Evolutionary conservation across 2,113 vertebrate genomes (phyloP), one percentile per base, ranked within the genome.

Genomic region (Psettodes erumei): DNA sequence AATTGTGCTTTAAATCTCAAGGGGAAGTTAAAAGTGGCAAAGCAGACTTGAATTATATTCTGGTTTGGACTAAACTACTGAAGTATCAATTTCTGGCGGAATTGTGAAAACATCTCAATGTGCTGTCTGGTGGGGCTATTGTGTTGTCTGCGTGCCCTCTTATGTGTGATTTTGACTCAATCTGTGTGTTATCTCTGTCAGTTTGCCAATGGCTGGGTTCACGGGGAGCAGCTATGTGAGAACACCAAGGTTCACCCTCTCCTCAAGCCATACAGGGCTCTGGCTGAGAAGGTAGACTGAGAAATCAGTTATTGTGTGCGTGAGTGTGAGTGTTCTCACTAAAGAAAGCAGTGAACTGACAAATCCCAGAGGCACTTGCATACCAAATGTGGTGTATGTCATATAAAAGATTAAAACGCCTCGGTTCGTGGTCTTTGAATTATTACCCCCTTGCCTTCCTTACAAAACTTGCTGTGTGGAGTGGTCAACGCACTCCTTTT

Each of bases 181-280:
- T 77, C 16, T 65, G 27, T 63, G 9, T 72, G 23, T 69, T 81
- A 19, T 86, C 30, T 76, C 67, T 92, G 88, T 69, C 82, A 99
- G 97, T 97, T 98, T 93, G 94, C 96, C 67, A 96, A 92, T 58
- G 96, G 97, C 81, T 99, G 97, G 97, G 96, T 96, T 58, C 96
- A 98, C 42, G 97, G 97, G 50, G 97, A 99, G 90, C 95, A 95
- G 13, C 94, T 95, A 63, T 98, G 96, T 85, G 97, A 98, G 65
- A 95, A 94, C 59, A 92, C 94, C 70, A 99, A 97, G 91, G 93
- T 97, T 78, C 97, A 99, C 38, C 96, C 97, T 18, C 94, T 97
- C 84, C 95, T 99, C 88, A 99, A 98, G 81, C 97, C 97, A 18
- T 99, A 96, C 92, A 97, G 98, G 84, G 90, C 96, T 37, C 82